Percentiles rank a stretch among this genome's conserved stretches.
These are phyloP conservation scores for Harpegnathos saltator DNA, from an alignment of 1,140 invertebrate genomes.

Conservation along the genomic window DNA sequence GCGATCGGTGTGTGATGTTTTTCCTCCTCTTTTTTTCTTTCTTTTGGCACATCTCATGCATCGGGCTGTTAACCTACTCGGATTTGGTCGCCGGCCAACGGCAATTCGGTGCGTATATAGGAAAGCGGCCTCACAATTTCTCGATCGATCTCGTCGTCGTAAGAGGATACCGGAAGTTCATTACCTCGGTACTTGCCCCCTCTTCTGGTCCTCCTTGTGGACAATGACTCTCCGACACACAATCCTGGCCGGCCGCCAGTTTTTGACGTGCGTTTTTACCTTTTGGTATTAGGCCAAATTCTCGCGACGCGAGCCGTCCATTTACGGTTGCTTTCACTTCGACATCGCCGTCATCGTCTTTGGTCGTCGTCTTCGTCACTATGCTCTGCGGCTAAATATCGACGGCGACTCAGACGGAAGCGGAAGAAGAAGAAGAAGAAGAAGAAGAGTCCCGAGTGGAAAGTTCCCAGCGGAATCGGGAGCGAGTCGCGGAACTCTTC, in stretches of 20 bases:
- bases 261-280: conserved; percentile 45
- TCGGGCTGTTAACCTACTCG: conserved; percentile 27
- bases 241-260: conserved; percentile 61
- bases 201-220: conserved; percentile 27
- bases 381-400: conserved; percentile 23
- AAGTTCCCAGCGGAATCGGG: conserved; percentile 28
- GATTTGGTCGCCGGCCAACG: conserved; percentile 47
- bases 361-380: no score
- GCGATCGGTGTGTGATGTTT: conserved; percentile 7
- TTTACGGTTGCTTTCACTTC: conserved; percentile 49
- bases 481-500: background rate
- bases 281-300: conserved; percentile 67
- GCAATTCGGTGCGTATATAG: background rate
- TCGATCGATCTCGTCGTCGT: conserved; percentile 48
- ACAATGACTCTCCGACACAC: conserved; percentile 56
- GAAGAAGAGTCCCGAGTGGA: conserved; percentile 9
- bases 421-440: conserved; percentile 27
- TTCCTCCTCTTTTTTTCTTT: background rate
- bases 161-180: conserved; percentile 66
- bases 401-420: background rate
- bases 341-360: background rate
- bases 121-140: conserved; percentile 23
- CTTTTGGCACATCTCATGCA: background rate
- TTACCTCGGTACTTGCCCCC: conserved; percentile 32
- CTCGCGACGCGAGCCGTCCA: conserved; percentile 35